Percentiles rank a stretch among this genome's conserved stretches.
These are phyloP conservation scores for Scylla paramamosain DNA, from an alignment of 1,140 invertebrate species.

Conservation along the genomic window DNA sequence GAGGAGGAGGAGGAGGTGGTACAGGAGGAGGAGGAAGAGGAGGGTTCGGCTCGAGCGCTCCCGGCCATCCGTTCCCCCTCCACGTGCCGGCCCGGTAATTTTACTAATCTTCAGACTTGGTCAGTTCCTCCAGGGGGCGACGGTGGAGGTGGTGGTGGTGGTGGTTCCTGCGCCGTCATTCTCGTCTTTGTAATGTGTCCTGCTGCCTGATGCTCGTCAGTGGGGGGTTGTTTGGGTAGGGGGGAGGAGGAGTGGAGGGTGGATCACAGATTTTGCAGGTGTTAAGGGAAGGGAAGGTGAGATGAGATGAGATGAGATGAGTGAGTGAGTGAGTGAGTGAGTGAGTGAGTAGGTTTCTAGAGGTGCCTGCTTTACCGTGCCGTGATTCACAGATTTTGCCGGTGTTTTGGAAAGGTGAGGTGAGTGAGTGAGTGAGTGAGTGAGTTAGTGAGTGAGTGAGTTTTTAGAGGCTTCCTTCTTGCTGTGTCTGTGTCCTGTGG, in stretches of 20 bases:
- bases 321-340: too few species aligned
- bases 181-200: conserved; percentile 30
- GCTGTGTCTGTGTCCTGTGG: too few species aligned
- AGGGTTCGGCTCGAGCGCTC: not conserved
- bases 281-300: not conserved
- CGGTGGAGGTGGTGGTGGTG: not conserved
- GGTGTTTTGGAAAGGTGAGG: too few species aligned
- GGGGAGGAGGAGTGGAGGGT: not conserved
- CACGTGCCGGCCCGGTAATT: conserved; percentile 52
- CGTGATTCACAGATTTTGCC: too few species aligned
- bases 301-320: not conserved
- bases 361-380: too few species aligned
- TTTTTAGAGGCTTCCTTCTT: too few species aligned
- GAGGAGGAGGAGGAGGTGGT: not conserved
- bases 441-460: too few species aligned
- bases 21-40: not conserved
- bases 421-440: too few species aligned
- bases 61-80: not conserved
- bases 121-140: not conserved
- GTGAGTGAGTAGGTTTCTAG: too few species aligned
- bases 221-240: not conserved
- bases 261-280: not conserved
- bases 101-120: conserved; percentile 51
- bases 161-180: conserved; percentile 28
- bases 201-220: not conserved